Base-by-base conservation (phyloP, 2,113 vertebrate species). In the Pao palembangensis region DNA sequence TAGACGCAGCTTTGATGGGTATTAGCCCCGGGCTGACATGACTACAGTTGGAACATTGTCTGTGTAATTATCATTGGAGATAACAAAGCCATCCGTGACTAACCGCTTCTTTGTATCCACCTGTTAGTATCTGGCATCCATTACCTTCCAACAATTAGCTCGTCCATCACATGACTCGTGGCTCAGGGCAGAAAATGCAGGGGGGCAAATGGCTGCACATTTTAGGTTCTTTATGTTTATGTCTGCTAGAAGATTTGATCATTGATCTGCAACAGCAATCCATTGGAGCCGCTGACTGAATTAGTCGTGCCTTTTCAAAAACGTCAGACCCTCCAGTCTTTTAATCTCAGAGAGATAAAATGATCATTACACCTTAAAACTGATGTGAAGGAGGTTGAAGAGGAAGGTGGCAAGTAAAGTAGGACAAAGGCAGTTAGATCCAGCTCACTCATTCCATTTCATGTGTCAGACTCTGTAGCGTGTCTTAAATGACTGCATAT, bases 401-500 rank as follows among this genome's bases (percentile, higher is more conserved):
- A 70, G 69, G 65, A 60, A 41, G 80, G 64, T 64, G 69, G 73
- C 34, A 67, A 38, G 58, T 34, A 85, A 87, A 84, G 81, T 81
- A 76, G 79, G 79, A 84, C 79, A 78, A 84, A 70, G 50, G 55
- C 81, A 76, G 82, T 82, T 76, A 74, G 47, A 76, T n/a, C 17
- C 34, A 61, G 61, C 43, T 61, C n/a, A 62, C 52, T 74, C 64
- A 51, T 74, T 61, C 69, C 31, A 61, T 69, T 68, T 38, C 62
- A 41, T 21, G n/a, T 61, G 58, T 75, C 53, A 54, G 23, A 20
- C 25, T 28, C 44, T n/a, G 0, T 5, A 17, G 53, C 44, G 15
- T 28, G 46, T 66, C 38, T 18, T 19, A 16, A 34, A 58, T 0
- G 47, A 51, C 28, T 28, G 53, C 51, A 20, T 51, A 13, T 50